Evolutionary conservation across 2,888 invertebrate species (phyloP), one percentile per base, ranked within the genome.

Genomic region (Perizoma flavofasciatum): DNA sequence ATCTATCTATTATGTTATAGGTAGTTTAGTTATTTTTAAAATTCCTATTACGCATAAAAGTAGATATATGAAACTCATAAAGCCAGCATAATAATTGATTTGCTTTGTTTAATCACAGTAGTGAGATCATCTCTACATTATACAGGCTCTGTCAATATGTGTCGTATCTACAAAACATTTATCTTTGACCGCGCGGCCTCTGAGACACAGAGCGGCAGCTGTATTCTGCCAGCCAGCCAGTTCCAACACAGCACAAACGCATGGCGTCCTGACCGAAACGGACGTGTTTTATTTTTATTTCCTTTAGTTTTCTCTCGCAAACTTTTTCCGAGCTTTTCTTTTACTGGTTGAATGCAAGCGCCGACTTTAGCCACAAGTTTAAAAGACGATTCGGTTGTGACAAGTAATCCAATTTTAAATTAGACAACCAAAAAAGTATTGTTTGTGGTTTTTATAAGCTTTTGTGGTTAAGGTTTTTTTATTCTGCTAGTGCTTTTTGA

Each of bases 291-390:
- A 49, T 65, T 68, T 66, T 61, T 56, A 49, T 66, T 68, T 63
- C 54, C 47, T 57, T 68, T 59, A 56, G 22, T 59, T 61, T 55
- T 61, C 61, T 58, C 61, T 53, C 59, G 55, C 63, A 65, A 78
- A 78, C 70, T 75, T 72, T 71, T 60, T 47, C 49, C 60, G 52
- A 64, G 54, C 57, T 49, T 53, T 50, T 44, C 11, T 22, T 11
- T 44, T n/a, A 41, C 41, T 33, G 47, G 55, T 43, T 60, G 60
- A 51, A 51, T 61, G 35, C 35, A 41, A 50, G 22, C 8, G 22
- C 54, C 9, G 11, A n/a, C 46, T n/a, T 5, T 32, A 51, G 41
- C 9, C 50, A 33, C 41, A 10, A 33, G 32, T 33, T 33, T 32
- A 22, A 47, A 48, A 49, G 41, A 56, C 52, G 37, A 53, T 52